phyloP scores from a whole-genome alignment of 2,113 vertebrate species.

The Colius striatus region DNA sequence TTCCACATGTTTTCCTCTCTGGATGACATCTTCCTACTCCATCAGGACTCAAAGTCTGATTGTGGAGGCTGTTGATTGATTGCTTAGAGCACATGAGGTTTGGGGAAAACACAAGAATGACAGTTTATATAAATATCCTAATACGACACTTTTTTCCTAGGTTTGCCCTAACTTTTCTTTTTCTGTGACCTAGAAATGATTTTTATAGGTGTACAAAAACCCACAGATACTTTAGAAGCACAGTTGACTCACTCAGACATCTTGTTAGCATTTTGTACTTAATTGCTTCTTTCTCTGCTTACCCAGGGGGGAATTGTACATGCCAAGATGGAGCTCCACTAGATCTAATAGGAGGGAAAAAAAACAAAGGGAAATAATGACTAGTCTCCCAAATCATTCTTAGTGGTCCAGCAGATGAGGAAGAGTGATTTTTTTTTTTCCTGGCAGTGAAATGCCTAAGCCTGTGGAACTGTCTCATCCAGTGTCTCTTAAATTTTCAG shows the following conservation, averaged over 20 bases:
- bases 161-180: conserved; percentile 61
- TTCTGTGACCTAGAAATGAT: conserved; percentile 72
- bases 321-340: conserved; percentile 59
- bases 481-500: conserved; percentile 17
- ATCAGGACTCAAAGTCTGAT: conserved; percentile 73
- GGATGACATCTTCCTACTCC: conserved; percentile 74
- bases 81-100: conserved; percentile 71
- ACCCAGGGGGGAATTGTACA: conserved; percentile 63
- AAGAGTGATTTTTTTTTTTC: background rate
- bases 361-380: conserved; percentile 54
- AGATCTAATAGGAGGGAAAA: background rate
- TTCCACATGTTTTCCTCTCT: conserved; percentile 74
- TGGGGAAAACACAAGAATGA: conserved; percentile 67
- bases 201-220: conserved; percentile 59
- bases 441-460: conserved; percentile 17
- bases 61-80: conserved; percentile 75
- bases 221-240: conserved; percentile 58
- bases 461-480: background rate
- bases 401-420: conserved; percentile 1
- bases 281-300: conserved; percentile 70
- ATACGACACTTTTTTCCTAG: conserved; percentile 46
- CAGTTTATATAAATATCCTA: conserved; percentile 77
- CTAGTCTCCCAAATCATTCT: conserved; percentile 45
- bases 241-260: conserved; percentile 45
- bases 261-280: conserved; percentile 76